These are phyloP conservation scores for Tenthredo livida DNA, from an alignment of 2,888 invertebrate genomes.

Conservation along the genomic window DNA sequence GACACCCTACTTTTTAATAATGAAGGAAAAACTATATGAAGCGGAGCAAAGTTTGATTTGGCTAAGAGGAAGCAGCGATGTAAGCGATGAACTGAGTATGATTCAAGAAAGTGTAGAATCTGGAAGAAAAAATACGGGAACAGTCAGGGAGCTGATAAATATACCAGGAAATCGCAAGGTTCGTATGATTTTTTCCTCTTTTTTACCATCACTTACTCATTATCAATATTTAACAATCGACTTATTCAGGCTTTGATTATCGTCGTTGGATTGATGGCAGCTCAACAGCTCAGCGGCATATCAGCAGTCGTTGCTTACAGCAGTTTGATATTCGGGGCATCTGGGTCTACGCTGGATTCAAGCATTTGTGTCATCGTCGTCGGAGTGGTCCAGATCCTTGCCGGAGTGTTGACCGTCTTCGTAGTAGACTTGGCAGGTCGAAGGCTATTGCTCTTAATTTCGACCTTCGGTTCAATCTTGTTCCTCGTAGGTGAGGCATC, in stretches of 20 bases:
- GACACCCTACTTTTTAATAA: conserved; percentile 61
- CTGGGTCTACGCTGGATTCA: not conserved
- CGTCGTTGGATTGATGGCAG: conserved; percentile 51
- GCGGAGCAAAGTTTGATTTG: conserved; percentile 65
- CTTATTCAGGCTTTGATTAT: conserved; percentile 43
- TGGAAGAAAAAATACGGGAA: conserved; percentile 68
- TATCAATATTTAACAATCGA: not conserved
- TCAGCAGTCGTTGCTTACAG: conserved; percentile 46
- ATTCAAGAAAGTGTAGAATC: conserved; percentile 67
- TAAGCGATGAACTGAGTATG: conserved; percentile 67
- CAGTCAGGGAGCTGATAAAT: conserved; percentile 48
- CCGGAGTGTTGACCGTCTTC: not conserved
- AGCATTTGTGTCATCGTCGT: conserved; percentile 44
- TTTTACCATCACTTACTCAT: not conserved
- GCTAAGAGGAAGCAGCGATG: conserved; percentile 64
- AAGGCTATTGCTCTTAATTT: conserved; percentile 54
- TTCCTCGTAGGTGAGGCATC: conserved; percentile 18
- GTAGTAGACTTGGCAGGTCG: conserved; percentile 58
- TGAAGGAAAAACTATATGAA: conserved; percentile 60
- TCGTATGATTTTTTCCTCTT: not conserved
- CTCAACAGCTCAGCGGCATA: conserved; percentile 58
- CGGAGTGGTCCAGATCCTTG: conserved; percentile 1
- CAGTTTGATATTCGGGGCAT: conserved; percentile 10
- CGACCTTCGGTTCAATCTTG: conserved; percentile 23
- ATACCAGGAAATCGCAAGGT: conserved; percentile 51